Evolutionary conservation across 2,797 vertebrate genomes (phyloP), one percentile per base, ranked within the genome.

Genomic region (Coluber constrictor): DNA sequence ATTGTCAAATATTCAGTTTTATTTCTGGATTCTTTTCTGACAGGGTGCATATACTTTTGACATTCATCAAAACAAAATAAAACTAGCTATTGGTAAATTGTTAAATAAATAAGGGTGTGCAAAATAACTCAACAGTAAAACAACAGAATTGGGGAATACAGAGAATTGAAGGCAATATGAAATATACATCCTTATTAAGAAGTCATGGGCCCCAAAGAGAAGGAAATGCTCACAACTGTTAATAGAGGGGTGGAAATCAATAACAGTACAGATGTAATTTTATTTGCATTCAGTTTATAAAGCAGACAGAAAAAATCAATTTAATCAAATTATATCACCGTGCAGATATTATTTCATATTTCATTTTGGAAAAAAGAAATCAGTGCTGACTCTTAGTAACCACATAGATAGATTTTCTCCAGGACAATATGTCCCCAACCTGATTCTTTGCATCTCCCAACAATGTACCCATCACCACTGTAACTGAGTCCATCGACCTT

Each of bases 111-210:
- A 63, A 59, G 12, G 86, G 2, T 12, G 15, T 23, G 0, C 16
- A 87, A 20, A 87, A 3, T 66, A 87, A 63, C 25, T 92, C 32
- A 92, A 29, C 13, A 37, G 37, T 86, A 57, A 87, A 43, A 61
- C n/a, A 63, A 13, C 32, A 89, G 9, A 32, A 63, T 37, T 86
- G 55, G 86, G 51, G 25, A 63, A 3, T 27, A 16, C 16, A 20
- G 43, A 90, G 8, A 23, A 90, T 87, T 32, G 3, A 57, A 3
- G 51, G 10, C 15, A 47, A 27, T 37, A 63, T 66, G 25, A 60
- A 89, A 89, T 59, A 55, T 43, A 90, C 86, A 90, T n/a, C 6
- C 20, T 32, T 66, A 92, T 90, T 87, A 86, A 90, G 60, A 87
- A 20, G 27, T 56, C 18, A 66, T 66, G 86, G 54, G 7, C 86